phyloP scores from a whole-genome alignment of 2,888 invertebrate genomes.

The Ditula angustiorana region DNA sequence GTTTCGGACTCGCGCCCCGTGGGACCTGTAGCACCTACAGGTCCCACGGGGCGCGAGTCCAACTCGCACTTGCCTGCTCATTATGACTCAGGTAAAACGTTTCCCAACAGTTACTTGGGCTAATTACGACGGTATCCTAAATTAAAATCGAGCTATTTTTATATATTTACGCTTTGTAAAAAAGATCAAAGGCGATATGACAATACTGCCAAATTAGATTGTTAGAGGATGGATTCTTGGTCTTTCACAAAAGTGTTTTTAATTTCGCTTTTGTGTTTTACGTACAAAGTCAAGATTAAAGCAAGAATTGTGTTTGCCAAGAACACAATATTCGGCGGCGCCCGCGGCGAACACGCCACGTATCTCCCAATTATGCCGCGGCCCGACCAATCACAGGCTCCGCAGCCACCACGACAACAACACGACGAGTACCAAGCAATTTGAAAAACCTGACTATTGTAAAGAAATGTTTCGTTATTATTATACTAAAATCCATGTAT shows the following conservation, averaged over 20 bases:
- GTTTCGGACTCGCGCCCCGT: no score
- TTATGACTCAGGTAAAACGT: no score
- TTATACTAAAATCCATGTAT: no score
- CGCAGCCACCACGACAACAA: no score
- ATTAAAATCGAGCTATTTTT: not conserved
- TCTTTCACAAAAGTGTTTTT: not conserved
- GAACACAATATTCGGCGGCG: not conserved
- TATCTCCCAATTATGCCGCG: conserved; percentile 9
- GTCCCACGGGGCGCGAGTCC: no score
- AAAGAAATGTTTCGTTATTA: no score
- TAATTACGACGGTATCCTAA: no score
- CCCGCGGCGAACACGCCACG: conserved; percentile 10
- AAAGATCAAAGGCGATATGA: not conserved
- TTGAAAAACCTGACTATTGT: no score
- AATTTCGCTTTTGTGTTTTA: not conserved
- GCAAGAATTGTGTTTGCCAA: not conserved
- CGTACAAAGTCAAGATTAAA: conserved; percentile 1
- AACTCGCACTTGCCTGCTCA: no score
- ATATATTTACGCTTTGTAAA: not conserved
- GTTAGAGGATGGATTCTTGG: not conserved
- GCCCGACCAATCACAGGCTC: not conserved
- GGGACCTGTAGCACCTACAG: no score
- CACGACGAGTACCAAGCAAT: no score
- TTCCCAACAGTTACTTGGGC: not conserved
- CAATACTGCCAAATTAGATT: not conserved